phyloP scores from a whole-genome alignment of 2,113 vertebrate species.

The Naja naja region DNA sequence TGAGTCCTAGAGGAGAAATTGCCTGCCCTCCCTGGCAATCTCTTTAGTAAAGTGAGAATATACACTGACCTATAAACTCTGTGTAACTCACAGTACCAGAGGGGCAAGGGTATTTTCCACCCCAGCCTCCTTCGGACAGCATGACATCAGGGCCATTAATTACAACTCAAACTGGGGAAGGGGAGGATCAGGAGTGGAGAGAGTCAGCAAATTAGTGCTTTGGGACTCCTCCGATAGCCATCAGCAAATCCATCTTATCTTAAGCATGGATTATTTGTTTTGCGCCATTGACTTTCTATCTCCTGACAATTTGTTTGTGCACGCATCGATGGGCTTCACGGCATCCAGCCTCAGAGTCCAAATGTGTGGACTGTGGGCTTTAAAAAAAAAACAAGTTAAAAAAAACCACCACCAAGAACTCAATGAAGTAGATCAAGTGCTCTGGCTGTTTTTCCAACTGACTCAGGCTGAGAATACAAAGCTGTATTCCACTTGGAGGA shows the following conservation, averaged over 20 bases:
- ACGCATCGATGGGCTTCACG: neutral
- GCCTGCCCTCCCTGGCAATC: no score
- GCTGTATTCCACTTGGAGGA: neutral
- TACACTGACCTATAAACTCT: no score
- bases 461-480: neutral
- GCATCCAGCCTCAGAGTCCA: neutral
- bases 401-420: neutral
- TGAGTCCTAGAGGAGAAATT: no score
- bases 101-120: neutral
- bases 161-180: neutral
- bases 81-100: neutral
- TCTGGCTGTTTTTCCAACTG: conserved; percentile 15
- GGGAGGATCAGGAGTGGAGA: rapidly evolving
- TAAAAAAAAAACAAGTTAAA: neutral
- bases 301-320: neutral
- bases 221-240: neutral
- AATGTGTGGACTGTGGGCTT: neutral
- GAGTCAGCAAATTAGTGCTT: neutral
- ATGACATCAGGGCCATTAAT: neutral
- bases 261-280: neutral
- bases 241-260: neutral
- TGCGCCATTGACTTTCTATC: neutral
- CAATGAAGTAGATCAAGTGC: neutral
- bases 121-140: neutral
- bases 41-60: no score